A percentile compares a stretch with the other conserved stretches of the same genome.
These are phyloP conservation scores for Lacerta viridis DNA, from an alignment of 2,797 vertebrate genomes.

Conservation along the genomic window DNA sequence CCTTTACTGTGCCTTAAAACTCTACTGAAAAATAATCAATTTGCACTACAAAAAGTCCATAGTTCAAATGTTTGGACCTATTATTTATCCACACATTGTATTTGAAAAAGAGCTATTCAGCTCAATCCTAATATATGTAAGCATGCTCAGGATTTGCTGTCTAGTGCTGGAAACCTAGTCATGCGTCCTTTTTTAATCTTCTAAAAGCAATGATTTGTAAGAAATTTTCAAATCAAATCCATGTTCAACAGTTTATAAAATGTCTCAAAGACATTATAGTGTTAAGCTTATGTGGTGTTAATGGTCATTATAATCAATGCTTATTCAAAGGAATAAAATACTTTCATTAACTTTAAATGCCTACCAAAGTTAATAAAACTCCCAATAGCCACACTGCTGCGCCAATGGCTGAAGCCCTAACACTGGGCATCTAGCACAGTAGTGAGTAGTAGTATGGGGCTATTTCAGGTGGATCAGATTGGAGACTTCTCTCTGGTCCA, in stretches of 20 bases:
- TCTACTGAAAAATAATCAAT: not conserved
- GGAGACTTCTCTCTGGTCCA: not conserved
- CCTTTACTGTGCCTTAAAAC: conserved; percentile 21
- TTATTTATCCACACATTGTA: conserved; percentile 18
- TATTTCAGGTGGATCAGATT: not conserved
- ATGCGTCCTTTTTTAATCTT: not conserved
- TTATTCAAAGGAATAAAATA: not conserved
- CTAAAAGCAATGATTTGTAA: accelerated
- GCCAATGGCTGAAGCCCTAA: not conserved
- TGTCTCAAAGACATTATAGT: not conserved
- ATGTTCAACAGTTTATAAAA: not conserved
- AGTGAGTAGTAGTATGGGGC: not conserved
- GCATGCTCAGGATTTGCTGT: not conserved
- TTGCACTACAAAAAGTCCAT: not conserved
- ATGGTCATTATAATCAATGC: not conserved
- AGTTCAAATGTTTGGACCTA: not conserved
- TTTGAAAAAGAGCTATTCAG: not conserved
- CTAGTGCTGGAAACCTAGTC: not conserved
- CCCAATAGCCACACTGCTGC: not conserved
- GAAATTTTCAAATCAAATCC: not conserved
- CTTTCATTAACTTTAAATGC: conserved; percentile 11
- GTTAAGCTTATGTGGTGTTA: not conserved
- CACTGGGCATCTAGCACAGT: not conserved
- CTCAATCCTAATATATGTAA: not conserved
- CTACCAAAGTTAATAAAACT: conserved; percentile 12